Evolutionary conservation across 1,140 invertebrate species (phyloP).

Genomic region (Drosophila watanabei): DNA sequence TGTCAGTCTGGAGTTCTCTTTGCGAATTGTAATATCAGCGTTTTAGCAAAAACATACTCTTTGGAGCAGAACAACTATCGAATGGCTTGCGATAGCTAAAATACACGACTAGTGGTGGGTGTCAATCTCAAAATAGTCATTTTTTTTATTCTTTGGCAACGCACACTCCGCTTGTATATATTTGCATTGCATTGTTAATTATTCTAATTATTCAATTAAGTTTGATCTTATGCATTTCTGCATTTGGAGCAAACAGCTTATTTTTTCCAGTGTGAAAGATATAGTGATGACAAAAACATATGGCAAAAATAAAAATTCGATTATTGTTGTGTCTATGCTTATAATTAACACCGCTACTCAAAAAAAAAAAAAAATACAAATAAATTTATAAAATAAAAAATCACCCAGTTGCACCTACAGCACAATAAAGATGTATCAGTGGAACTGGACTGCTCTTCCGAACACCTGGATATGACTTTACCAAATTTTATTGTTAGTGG

Average conservation of each 20-base stretch:
- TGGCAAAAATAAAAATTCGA: not conserved
- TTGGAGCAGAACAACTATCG: conserved; percentile 8
- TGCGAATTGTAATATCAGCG: not conserved
- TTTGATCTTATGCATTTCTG: not conserved
- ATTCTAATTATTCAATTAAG: not conserved
- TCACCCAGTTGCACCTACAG: too few relatives aligned
- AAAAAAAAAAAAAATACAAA: too few relatives aligned
- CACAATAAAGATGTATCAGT: too few relatives aligned
- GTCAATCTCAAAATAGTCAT: too few relatives aligned
- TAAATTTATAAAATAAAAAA: too few relatives aligned
- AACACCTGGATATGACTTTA: too few relatives aligned
- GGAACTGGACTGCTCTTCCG: too few relatives aligned
- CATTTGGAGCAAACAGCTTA: not conserved
- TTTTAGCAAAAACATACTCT: conserved; percentile 4
- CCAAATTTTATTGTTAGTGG: too few relatives aligned
- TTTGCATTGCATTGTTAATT: not conserved
- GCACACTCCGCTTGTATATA: too few relatives aligned
- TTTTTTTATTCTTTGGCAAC: too few relatives aligned
- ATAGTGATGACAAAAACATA: not conserved
- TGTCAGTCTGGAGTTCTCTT: not conserved
- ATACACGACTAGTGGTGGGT: not conserved
- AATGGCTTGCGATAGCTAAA: not conserved
- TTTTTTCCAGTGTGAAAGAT: not conserved
- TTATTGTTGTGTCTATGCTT: too few relatives aligned
- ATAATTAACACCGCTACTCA: too few relatives aligned